Evolutionary conservation across 2,888 invertebrate species (phyloP).

Genomic region (Drosophila prolongata): DNA sequence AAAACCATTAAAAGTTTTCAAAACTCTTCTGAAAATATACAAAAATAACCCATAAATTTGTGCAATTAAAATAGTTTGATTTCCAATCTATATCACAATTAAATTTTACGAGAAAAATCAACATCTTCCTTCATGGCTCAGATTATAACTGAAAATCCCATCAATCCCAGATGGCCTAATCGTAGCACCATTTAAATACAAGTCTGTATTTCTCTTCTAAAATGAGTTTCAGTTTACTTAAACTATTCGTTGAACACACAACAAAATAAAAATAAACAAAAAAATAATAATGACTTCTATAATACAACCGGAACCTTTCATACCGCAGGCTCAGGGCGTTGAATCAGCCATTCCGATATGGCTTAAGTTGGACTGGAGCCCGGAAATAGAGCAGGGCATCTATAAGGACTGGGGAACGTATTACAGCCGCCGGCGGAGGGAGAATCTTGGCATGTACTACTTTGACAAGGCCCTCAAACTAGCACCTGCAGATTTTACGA

Average conservation of each 20-base stretch:
- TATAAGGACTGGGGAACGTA: slow-evolving; percentile 82
- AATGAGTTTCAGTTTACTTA: slow-evolving; percentile 5
- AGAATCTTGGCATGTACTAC: slow-evolving; percentile 76
- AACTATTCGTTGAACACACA: slow-evolving; percentile 12
- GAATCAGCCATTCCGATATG: slow-evolving; percentile 54
- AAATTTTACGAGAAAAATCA: too few species aligned
- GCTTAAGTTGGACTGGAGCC: slow-evolving; percentile 74
- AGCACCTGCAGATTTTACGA: slow-evolving; percentile 64
- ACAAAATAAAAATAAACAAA: slow-evolving; percentile 14
- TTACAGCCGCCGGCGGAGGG: slow-evolving; percentile 74
- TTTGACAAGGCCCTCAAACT: slow-evolving; percentile 75
- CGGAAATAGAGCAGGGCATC: slow-evolving; percentile 76
- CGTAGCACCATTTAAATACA: slow-evolving; percentile 1
- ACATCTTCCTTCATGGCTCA: too few species aligned
- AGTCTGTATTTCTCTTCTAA: not conserved
- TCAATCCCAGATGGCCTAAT: not conserved
- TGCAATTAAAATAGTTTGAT: too few species aligned
- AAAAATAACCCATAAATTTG: too few species aligned
- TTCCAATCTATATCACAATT: too few species aligned
- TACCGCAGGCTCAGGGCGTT: slow-evolving; percentile 30
- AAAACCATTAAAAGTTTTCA: too few species aligned
- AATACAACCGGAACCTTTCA: not conserved
- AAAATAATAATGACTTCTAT: slow-evolving; percentile 31
- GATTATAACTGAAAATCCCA: not conserved
- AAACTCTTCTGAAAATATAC: too few species aligned